These are phyloP conservation scores for Anastrepha ludens DNA, from an alignment of 1,140 invertebrate species.

Conservation along the genomic window DNA sequence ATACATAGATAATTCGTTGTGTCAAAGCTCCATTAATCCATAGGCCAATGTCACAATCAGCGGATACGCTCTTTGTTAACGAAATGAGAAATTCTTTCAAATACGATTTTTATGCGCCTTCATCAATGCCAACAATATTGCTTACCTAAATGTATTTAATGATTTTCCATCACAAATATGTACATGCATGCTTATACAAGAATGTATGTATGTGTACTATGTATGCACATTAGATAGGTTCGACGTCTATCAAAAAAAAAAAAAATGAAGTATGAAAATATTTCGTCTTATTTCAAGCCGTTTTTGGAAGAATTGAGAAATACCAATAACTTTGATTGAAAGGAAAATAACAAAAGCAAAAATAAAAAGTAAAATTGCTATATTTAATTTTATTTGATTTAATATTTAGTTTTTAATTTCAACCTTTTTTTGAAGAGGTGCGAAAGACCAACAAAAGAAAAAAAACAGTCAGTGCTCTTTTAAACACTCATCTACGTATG, in stretches of 20 bases:
- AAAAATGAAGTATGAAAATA: no score
- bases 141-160: slow-evolving; percentile 10
- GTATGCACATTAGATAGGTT: not conserved
- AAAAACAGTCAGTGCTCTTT: no score
- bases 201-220: not conserved
- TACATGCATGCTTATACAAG: not conserved
- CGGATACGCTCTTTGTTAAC: not conserved
- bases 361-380: no score
- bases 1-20: slow-evolving; percentile 5
- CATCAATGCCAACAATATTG: not conserved
- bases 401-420: no score
- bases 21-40: slow-evolving; percentile 47
- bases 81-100: not conserved
- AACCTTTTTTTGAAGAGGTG: no score
- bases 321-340: no score
- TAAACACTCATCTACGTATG: no score
- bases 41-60: slow-evolving; percentile 47
- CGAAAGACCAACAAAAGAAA: no score
- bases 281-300: no score
- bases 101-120: not conserved
- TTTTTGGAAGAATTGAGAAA: no score
- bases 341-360: no score
- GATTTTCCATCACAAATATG: not conserved
- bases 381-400: no score
- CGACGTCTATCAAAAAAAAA: not conserved